These are phyloP conservation scores for Dolichoris vasculosae DNA, from an alignment of 1,140 invertebrate genomes.

Conservation along the genomic window DNA sequence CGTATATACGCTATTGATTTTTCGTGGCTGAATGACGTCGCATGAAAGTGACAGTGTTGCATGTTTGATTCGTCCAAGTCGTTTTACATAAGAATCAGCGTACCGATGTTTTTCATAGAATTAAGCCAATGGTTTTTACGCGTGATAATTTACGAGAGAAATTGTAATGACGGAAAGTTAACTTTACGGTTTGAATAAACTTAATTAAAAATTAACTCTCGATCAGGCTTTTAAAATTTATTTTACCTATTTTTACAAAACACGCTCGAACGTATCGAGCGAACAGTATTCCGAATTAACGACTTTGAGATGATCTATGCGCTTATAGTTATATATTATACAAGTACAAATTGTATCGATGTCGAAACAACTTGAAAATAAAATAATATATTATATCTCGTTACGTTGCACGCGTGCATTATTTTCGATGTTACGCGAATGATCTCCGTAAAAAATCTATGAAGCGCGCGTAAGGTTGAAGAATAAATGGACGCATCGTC, in stretches of 20 bases:
- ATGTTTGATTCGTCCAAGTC: not conserved
- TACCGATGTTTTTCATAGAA: not conserved
- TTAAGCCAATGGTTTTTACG: not conserved
- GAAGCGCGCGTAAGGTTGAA: no score
- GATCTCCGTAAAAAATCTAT: no score
- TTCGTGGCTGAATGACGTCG: not conserved
- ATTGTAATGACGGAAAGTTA: not conserved
- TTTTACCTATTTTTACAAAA: no score
- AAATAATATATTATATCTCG: no score
- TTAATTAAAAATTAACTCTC: not conserved
- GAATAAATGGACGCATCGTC: not conserved
- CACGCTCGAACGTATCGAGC: not conserved
- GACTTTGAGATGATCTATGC: not conserved
- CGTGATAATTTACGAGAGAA: not conserved
- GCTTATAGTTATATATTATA: not conserved
- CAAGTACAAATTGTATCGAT: not conserved
- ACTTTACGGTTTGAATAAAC: not conserved
- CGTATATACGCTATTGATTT: slow-evolving; percentile 6
- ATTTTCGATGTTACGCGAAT: no score
- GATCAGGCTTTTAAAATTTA: no score
- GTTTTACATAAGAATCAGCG: not conserved
- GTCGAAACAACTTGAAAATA: not conserved
- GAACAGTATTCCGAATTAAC: not conserved
- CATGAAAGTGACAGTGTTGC: slow-evolving; percentile 10
- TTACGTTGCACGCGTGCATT: no score